Percentiles rank a stretch among this genome's conserved stretches.
These are phyloP conservation scores for Blastobasis adustella DNA, from an alignment of 2,888 invertebrate species.

Conservation along the genomic window DNA sequence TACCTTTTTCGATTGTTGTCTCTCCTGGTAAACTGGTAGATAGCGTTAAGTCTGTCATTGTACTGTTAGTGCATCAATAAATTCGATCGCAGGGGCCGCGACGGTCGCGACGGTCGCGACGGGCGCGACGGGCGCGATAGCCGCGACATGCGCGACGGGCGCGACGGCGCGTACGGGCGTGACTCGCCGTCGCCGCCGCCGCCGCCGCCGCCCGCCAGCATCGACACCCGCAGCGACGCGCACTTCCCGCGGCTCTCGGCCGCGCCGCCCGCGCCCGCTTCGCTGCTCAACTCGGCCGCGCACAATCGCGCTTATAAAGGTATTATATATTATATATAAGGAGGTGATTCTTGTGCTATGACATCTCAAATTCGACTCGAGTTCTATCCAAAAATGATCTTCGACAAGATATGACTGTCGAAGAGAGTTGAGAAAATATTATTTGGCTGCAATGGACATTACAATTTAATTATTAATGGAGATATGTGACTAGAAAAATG, in stretches of 20 bases:
- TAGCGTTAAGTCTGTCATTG: too few relatives aligned
- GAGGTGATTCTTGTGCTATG: not conserved
- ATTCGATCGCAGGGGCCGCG: too few relatives aligned
- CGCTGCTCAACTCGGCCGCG: slow-evolving; percentile 25
- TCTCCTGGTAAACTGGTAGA: too few relatives aligned
- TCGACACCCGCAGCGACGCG: slow-evolving; percentile 66
- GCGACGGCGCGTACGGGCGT: slow-evolving; percentile 14
- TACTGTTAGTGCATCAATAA: too few relatives aligned
- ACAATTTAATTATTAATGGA: too few relatives aligned
- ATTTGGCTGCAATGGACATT: not conserved
- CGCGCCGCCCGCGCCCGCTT: slow-evolving; percentile 24
- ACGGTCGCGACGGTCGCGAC: too few relatives aligned
- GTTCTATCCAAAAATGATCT: too few relatives aligned
- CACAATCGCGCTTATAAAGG: slow-evolving; percentile 40
- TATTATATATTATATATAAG: slow-evolving; percentile 13
- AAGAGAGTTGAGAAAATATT: not conserved
- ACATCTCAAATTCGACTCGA: too few relatives aligned
- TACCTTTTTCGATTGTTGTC: too few relatives aligned
- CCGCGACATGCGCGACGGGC: not conserved
- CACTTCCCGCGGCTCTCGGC: slow-evolving; percentile 64
- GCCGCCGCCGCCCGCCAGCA: slow-evolving; percentile 65
- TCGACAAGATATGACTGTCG: not conserved
- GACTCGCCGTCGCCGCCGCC: slow-evolving; percentile 68
- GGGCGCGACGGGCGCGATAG: too few relatives aligned
- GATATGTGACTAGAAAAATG: too few relatives aligned